These are phyloP conservation scores for Takifugu ocellatus DNA, from an alignment of 2,797 vertebrate species.

Conservation along the genomic window DNA sequence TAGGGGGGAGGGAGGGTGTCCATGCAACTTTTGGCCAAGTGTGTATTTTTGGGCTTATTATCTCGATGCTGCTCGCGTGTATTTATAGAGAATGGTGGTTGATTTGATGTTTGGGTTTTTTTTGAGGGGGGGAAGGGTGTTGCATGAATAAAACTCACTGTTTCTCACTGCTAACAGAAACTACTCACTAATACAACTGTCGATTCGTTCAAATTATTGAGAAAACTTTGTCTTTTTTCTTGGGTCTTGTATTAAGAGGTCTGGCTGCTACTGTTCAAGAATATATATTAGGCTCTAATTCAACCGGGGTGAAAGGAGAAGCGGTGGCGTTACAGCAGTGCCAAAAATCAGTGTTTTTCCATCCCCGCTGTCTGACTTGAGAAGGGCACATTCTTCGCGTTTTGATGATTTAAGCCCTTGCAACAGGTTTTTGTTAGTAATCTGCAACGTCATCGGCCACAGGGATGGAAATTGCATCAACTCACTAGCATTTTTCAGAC, in stretches of 20 bases:
- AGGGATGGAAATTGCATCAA: conserved; percentile 57
- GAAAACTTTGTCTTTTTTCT: conserved; percentile 1
- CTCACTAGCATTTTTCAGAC: conserved; percentile 30
- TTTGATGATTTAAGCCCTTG: conserved; percentile 29
- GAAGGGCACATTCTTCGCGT: conserved; percentile 20
- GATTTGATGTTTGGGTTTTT: conserved; percentile 19
- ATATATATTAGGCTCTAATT: conserved; percentile 41
- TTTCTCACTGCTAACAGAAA: conserved; percentile 64
- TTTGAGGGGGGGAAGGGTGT: conserved; percentile 36
- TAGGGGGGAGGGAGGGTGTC: neutral
- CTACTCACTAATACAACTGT: conserved; percentile 73
- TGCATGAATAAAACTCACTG: conserved; percentile 69
- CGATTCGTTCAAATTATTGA: conserved; percentile 33
- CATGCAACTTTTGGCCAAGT: conserved; percentile 31
- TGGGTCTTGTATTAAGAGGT: conserved; percentile 35
- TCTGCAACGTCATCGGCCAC: conserved; percentile 23
- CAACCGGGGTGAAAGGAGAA: conserved; percentile 34
- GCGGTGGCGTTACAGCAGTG: conserved; percentile 37
- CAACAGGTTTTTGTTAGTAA: conserved; percentile 13
- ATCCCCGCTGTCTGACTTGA: conserved; percentile 55
- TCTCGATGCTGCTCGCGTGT: conserved; percentile 44
- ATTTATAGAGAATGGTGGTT: conserved; percentile 16
- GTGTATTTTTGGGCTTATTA: conserved; percentile 28
- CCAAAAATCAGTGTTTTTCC: conserved; percentile 56
- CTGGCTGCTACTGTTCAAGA: conserved; percentile 31